These are phyloP conservation scores for Schizopygopsis malacanthus DNA, from an alignment of 2,797 vertebrate genomes.

Conservation along the genomic window DNA sequence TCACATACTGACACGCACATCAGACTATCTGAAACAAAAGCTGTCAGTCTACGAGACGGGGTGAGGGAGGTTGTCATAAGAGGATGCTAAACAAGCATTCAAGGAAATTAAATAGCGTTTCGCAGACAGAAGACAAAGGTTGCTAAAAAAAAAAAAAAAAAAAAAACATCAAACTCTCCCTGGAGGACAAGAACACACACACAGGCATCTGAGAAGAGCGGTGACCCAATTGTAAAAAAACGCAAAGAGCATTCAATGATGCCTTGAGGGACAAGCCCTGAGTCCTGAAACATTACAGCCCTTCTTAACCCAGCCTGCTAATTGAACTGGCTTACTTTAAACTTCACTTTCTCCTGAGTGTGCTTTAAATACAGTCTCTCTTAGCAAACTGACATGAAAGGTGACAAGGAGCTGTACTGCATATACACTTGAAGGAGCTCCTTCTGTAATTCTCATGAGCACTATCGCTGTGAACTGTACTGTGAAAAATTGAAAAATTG, in stretches of 20 bases:
- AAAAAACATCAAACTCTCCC: constrained; percentile 46
- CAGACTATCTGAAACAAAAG: constrained; percentile 35
- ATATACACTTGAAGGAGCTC: constrained; percentile 26
- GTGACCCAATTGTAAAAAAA: constrained; percentile 62
- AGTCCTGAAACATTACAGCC: constrained; percentile 33
- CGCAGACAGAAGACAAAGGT: constrained; percentile 53
- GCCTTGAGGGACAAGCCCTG: constrained; percentile 41
- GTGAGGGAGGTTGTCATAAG: constrained; percentile 27
- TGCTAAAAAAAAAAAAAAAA: constrained; percentile 20
- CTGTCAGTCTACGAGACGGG: constrained; percentile 26
- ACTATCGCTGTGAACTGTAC: neutral
- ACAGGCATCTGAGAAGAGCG: constrained; percentile 59
- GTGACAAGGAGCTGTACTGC: neutral
- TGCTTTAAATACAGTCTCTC: constrained; percentile 53
- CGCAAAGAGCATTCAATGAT: constrained; percentile 41
- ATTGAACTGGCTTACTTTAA: constrained; percentile 52
- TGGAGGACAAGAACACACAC: constrained; percentile 38
- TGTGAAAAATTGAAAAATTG: too few relatives aligned
- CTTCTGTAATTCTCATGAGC: neutral
- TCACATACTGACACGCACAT: constrained; percentile 17
- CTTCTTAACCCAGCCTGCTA: constrained; percentile 48
- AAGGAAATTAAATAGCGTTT: constrained; percentile 51
- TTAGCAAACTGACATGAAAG: constrained; percentile 51
- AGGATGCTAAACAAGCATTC: constrained; percentile 55
- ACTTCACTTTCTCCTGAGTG: constrained; percentile 48